Base-by-base conservation (phyloP, 2,888 invertebrate species). In the Thumatha senex region DNA sequence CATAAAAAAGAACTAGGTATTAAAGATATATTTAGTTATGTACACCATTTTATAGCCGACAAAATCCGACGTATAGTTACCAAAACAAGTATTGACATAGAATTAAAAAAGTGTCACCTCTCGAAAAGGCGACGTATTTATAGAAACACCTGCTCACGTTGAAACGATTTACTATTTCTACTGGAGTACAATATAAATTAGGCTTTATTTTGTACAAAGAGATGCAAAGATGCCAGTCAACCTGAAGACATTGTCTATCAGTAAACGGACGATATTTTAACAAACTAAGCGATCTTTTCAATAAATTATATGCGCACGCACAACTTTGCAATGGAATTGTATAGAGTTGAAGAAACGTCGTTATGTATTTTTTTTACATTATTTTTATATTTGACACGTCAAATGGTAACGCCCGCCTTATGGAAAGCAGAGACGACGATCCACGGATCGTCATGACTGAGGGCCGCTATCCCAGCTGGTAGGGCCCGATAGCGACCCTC, bases 231-330 rank as follows among this genome's bases (percentile, higher is more conserved):
- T 61, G 75, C 72, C 74, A 40, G 74, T 72, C 74, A 58, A 56
- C 67, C 65, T 51, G 50, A 62, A 59, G 72, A 71, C 74, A 67
- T 70, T 72, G 76, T 76, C 78, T 75, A 73, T 76, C 76, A 60
- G 44, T 55, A 51, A 38, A 78, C 70, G 58, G 66, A 73, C 70
- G 76, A 80, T 76, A 79, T 78, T 80, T 80, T 78, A 82, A 80
- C 83, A 77, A 81, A 82, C 80, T 77, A 68, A 74, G 65, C 74
- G 75, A 74, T 76, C 75, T 74, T 76, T 74, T 70, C 64, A 73
- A 74, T 78, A 77, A 74, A 77, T 77, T 76, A 74, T 78, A 74
- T 54, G 69, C 69, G 71, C 69, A 67, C 63, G 65, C 66, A 74
- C 70, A 68, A 55, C 48, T 48, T 11, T 14, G 31, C 10, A 2